A percentile compares a stretch with the other conserved stretches of the same genome.
Evolutionary conservation across 1,140 invertebrate species (phyloP).

Genomic region (Leucophenga varia): DNA sequence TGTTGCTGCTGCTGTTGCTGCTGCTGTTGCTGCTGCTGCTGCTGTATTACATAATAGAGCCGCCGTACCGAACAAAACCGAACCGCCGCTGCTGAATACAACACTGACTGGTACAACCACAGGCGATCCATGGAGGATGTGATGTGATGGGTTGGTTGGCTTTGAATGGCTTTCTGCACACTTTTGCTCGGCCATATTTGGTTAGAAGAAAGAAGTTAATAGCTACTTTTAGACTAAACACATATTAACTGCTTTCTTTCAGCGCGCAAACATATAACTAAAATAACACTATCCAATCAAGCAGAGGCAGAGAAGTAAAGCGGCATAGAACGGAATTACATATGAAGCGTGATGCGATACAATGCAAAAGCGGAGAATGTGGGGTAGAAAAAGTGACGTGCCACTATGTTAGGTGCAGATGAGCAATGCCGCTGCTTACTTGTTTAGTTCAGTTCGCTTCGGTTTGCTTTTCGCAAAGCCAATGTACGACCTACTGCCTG

Average conservation of each 20-base stretch:
- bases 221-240: conserved; percentile 42
- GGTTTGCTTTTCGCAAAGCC: conserved; percentile 4
- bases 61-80: too few species aligned
- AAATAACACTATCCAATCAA: neutral
- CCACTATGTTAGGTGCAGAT: too few species aligned
- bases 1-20: neutral
- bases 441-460: neutral
- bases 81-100: too few species aligned
- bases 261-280: conserved; percentile 16
- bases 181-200: conserved; percentile 19
- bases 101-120: too few species aligned
- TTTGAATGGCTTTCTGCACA: too few species aligned
- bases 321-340: too few species aligned
- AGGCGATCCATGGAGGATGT: too few species aligned
- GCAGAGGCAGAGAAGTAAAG: neutral
- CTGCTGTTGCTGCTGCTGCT: neutral
- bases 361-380: neutral
- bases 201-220: conserved; percentile 28
- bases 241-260: conserved; percentile 33
- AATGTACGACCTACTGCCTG: conserved; percentile 35
- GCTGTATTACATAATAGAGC: conserved; percentile 1
- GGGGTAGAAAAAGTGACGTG: conserved; percentile 26
- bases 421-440: neutral
- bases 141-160: too few species aligned
- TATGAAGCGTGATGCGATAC: too few species aligned